A percentile compares a stretch with the other conserved stretches of the same genome.
Conservation (phyloP, 2,113 vertebrate genomes). For the Mola mola region DNA sequence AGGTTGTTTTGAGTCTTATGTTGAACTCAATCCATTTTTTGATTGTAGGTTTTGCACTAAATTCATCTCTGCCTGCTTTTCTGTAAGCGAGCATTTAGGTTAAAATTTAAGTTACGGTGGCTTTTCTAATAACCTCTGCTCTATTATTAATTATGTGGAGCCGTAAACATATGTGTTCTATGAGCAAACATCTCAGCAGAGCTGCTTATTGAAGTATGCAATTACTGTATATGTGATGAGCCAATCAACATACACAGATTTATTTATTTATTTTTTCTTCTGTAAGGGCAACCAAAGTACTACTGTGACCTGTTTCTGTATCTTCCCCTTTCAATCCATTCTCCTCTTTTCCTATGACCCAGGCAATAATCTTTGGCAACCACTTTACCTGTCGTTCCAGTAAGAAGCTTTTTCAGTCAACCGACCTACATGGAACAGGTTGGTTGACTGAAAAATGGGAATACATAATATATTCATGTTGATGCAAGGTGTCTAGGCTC, state of each 20-base stretch:
- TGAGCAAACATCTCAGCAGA: constrained; percentile 5
- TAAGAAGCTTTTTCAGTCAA: too few species aligned
- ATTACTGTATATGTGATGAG: background rate
- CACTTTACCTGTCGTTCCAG: too few species aligned
- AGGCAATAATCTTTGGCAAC: too few species aligned
- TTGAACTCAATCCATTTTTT: constrained; percentile 25
- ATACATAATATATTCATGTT: too few species aligned
- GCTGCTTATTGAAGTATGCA: constrained; percentile 27
- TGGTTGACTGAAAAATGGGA: too few species aligned
- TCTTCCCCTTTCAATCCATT: background rate
- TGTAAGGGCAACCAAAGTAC: background rate
- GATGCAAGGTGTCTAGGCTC: too few species aligned
- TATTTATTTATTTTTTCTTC: too few species aligned
- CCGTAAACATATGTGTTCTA: background rate
- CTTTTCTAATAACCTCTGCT: constrained; percentile 3
- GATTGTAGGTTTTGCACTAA: constrained; percentile 9
- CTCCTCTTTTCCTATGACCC: too few species aligned
- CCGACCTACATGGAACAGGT: too few species aligned
- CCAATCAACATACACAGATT: constrained; percentile 1
- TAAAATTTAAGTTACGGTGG: background rate
- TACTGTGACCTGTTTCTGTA: constrained; percentile 14
- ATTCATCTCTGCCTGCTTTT: background rate
- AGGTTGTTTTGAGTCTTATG: constrained; percentile 29
- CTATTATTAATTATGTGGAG: constrained; percentile 4
- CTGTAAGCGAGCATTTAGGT: background rate